Percentiles rank a stretch among this genome's conserved stretches.
These are phyloP conservation scores for Cryptus armator DNA, from an alignment of 2,888 invertebrate species.

Conservation along the genomic window DNA sequence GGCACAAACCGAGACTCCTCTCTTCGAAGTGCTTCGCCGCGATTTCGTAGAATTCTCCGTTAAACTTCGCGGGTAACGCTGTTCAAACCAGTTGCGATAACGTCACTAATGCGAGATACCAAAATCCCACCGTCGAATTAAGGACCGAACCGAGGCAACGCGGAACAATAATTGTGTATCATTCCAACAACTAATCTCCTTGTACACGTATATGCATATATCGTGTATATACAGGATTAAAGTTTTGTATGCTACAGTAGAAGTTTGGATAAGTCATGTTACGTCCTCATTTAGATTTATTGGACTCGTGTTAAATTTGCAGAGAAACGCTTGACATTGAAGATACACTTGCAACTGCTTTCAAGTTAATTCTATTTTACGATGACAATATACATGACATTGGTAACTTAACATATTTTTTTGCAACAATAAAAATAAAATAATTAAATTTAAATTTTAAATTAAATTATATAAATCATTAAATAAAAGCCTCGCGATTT, in stretches of 20 bases:
- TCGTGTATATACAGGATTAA: neutral
- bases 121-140: conserved; percentile 49
- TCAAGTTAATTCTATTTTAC: neutral
- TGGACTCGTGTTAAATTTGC: neutral
- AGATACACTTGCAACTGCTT: neutral
- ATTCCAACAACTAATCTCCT: conserved; percentile 43
- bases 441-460: too few species aligned
- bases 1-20: conserved; percentile 35
- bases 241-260: neutral
- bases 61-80: conserved; percentile 45
- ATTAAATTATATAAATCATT: too few species aligned
- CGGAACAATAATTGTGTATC: conserved; percentile 60
- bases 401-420: too few species aligned
- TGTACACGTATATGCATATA: neutral
- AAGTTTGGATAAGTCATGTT: conserved; percentile 13
- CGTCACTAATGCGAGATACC: conserved; percentile 52
- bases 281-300: neutral
- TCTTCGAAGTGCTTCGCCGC: conserved; percentile 1
- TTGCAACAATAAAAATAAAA: too few species aligned
- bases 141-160: conserved; percentile 41
- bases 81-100: conserved; percentile 52
- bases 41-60: conserved; percentile 14
- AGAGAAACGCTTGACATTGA: neutral
- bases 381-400: too few species aligned
- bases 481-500: too few species aligned